Base-by-base conservation (phyloP, 2,797 vertebrate species). In the Mastacembelus armatus region DNA sequence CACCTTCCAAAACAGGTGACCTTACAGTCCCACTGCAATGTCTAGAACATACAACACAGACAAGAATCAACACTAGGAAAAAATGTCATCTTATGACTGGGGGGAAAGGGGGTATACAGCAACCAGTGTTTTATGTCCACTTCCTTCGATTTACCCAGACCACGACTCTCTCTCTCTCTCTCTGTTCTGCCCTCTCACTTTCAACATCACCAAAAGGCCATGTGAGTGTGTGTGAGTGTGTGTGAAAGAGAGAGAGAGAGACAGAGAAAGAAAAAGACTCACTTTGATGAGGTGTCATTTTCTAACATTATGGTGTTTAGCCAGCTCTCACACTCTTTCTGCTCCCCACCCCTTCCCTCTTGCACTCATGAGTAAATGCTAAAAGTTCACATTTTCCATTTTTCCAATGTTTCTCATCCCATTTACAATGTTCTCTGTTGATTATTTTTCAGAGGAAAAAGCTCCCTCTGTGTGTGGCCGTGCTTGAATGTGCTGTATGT, bases 181-280 rank as follows among this genome's bases (percentile, higher is more conserved):
- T 45, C 40, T 22, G n/a, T 50, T 81, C 35, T 30, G 32, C 8
- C 32, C 50, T 52, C 68, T 62, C 55, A 38, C 67, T 55, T 62
- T 81, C 73, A 54, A 60, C 33, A 61, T 50, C 57, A 78, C 57
- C 79, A 81, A 82, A 74, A 54, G 29, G 15, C 24, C 24, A 8
- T 33, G 51, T 30, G 39, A 45, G n/a, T 48, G 52, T 18, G 24
- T 39, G 67, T 38, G 38, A 32, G 38, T 36, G 16, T 9, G 48
- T 57, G 22, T 33, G 33, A 36, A 2, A 16, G 36, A 7, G 36
- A 6, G 27, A 43, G 29, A 55, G 27, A 21, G 29, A 47, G n/a
- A 18, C 44, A 51, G 30, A 60, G n/a, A 24, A 44, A n/a, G 22
- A 69, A 64, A 71, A 49, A 40, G 29, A 26, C 59, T 71, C 55